Evolutionary conservation across 2,113 vertebrate genomes (phyloP).

Genomic region (Neogobius melanostomus): DNA sequence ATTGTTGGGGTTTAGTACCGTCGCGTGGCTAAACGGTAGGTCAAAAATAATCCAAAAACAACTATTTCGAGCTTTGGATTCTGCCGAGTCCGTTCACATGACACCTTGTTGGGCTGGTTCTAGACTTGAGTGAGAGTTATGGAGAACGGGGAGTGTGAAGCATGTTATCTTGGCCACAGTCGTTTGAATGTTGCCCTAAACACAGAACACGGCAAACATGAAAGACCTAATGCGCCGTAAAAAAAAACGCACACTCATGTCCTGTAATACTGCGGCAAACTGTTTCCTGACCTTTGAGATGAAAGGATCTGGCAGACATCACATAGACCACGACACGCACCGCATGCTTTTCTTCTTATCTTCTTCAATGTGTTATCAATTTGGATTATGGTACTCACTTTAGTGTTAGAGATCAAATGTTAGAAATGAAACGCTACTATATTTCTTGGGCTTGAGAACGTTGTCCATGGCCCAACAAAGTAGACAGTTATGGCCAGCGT

Average conservation of each 20-base stretch:
- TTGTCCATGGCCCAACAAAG: too few relatives aligned
- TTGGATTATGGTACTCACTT: neutral
- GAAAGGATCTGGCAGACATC: constrained; percentile 42
- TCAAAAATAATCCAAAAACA: too few relatives aligned
- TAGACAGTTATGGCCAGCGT: too few relatives aligned
- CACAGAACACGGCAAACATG: constrained; percentile 16
- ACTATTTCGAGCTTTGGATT: neutral
- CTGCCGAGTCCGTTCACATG: neutral
- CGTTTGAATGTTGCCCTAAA: neutral
- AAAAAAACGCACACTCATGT: constrained; percentile 30
- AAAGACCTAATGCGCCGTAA: constrained; percentile 43
- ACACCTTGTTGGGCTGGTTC: neutral
- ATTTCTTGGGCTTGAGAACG: too few relatives aligned
- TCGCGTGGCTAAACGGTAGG: neutral
- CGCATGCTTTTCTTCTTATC: neutral
- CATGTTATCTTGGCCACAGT: neutral
- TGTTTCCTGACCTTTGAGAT: constrained; percentile 42
- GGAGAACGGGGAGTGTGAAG: neutral
- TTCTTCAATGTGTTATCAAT: neutral
- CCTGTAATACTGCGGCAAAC: constrained; percentile 18
- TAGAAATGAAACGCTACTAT: too few relatives aligned
- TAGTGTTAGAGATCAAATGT: too few relatives aligned
- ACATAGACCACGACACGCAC: constrained; percentile 14
- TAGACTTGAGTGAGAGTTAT: too few relatives aligned
- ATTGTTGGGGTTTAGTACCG: neutral